Conservation (phyloP, 2,888 invertebrate species). For the Latrodectus hesperus region DNA sequence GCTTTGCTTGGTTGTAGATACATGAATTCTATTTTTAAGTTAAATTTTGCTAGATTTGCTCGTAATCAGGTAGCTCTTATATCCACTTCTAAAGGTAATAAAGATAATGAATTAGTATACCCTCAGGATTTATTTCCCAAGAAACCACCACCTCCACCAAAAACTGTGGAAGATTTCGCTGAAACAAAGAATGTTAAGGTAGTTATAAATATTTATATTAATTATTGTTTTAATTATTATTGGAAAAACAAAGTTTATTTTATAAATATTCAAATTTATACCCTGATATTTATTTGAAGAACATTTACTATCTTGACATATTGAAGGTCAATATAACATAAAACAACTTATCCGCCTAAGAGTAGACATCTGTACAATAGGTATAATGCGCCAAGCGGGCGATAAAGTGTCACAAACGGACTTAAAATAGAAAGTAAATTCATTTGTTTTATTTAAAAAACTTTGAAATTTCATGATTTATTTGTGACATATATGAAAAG, state of each 20-base stretch:
- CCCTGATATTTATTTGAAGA: neutral
- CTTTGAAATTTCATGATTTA: too few species aligned
- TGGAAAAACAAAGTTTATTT: neutral
- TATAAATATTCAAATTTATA: neutral
- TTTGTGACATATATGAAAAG: too few species aligned
- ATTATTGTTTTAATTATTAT: neutral
- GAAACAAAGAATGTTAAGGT: constrained; percentile 70
- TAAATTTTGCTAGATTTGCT: neutral
- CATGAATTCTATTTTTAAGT: constrained; percentile 1
- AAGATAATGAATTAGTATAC: constrained; percentile 45
- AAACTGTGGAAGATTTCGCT: constrained; percentile 71
- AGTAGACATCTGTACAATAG: too few species aligned
- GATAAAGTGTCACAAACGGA: too few species aligned
- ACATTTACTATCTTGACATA: too few species aligned
- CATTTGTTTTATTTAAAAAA: too few species aligned
- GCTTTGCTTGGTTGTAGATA: constrained; percentile 10
- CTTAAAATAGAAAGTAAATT: too few species aligned
- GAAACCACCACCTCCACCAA: constrained; percentile 62
- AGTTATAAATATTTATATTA: neutral
- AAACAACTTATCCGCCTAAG: too few species aligned
- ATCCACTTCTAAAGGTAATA: constrained; percentile 60
- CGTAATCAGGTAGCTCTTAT: constrained; percentile 74
- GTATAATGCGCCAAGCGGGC: too few species aligned
- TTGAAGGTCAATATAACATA: too few species aligned
- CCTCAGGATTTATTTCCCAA: constrained; percentile 50